Conservation (phyloP, 2,888 invertebrate genomes). For the Folsomia candida region DNA sequence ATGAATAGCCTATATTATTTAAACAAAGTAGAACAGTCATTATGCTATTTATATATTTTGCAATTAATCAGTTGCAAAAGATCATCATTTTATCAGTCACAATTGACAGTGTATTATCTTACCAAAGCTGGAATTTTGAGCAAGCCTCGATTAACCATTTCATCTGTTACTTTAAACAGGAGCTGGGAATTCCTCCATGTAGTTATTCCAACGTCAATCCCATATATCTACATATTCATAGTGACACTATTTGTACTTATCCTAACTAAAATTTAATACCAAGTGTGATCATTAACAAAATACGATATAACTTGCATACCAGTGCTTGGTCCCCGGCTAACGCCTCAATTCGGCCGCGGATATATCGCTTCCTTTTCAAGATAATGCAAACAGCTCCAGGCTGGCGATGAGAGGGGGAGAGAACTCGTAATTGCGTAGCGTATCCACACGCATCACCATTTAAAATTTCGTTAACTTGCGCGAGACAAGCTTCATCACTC, state of each 20-base stretch:
- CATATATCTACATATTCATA: slow-evolving; percentile 67
- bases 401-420: neutral
- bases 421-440: neutral
- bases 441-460: neutral
- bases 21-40: slow-evolving; percentile 2
- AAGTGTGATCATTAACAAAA: neutral
- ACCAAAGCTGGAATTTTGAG: slow-evolving; percentile 24
- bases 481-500: neutral
- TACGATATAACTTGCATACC: slow-evolving; percentile 57
- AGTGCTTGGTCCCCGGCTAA: slow-evolving; percentile 8
- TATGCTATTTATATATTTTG: neutral
- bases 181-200: slow-evolving; percentile 46
- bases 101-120: slow-evolving; percentile 7
- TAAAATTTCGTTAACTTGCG: slow-evolving; percentile 9
- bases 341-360: slow-evolving; percentile 38
- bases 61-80: too few relatives aligned
- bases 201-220: slow-evolving; percentile 74
- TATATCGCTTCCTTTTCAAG: neutral
- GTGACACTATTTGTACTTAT: too few relatives aligned
- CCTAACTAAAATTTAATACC: too few relatives aligned
- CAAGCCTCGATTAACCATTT: neutral
- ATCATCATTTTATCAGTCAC: too few relatives aligned
- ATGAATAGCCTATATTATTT: slow-evolving; percentile 31
- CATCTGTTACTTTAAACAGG: slow-evolving; percentile 18
- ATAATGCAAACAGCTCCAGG: slow-evolving; percentile 34